Evolutionary conservation across 2,113 vertebrate genomes (phyloP), one percentile per base, ranked within the genome.

Genomic region (Nannospalax galili): DNA sequence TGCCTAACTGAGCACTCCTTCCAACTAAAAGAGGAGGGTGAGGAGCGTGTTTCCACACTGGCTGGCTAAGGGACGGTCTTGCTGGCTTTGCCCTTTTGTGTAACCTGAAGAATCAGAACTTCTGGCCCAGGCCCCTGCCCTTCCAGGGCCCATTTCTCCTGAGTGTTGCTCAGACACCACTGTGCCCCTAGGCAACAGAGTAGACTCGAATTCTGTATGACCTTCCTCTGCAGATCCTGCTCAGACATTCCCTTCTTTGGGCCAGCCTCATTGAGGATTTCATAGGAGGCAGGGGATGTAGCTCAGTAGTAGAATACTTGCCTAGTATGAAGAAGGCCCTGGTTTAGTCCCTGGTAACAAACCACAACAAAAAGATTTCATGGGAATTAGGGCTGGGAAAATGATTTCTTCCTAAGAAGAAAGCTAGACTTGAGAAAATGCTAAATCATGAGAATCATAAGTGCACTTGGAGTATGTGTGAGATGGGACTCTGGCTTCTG

Each of bases 191-290:
- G 95, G 96, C 94, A 67, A 56, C 92, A 96, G 90, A 92, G 96
- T 95, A 96, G 88, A 86, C 98, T 98, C 96, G 95, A 98, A 93
- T 97, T 93, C 95, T 94, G 92, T 96, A 95, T 90, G 94, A 94
- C 94, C 96, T 97, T 98, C 97, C 95, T 74, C 96, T 97, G 45
- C 28, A 97, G 97, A 96, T 96, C 88, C 95, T 97, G 97, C 95
- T 98, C 90, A 81, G 93, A 95, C 96, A 62, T 96, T 97, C 96
- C 96, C 79, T 97, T 85, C 97, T 93, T n/a, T 79, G 94, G 97
- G 96, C 96, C 97, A 97, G 93, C 0, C 19, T 95, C 97, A 95
- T 86, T 88, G 96, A 96, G 70, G 97, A 98, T 97, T 97, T 98
- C 97, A 96, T 88, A 96, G 97, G 84, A 95, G 92, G 22, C 20